A percentile compares a stretch with the other conserved stretches of the same genome.
Conservation (phyloP, 2,888 invertebrate species). For the Blastobasis lacticolella region DNA sequence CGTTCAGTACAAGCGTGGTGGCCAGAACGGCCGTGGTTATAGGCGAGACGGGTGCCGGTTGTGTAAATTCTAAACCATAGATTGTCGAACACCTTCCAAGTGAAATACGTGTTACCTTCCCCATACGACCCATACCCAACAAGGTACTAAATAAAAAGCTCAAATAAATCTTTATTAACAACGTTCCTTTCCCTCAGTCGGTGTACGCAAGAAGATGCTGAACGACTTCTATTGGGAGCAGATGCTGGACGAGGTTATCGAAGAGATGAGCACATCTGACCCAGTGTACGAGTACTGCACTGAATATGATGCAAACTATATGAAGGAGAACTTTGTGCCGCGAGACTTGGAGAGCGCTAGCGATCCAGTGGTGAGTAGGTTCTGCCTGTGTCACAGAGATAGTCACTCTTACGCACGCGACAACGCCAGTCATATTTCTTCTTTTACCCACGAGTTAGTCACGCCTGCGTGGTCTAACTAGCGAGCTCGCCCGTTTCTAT, state of each 20-base stretch:
- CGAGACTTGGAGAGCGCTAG: slow-evolving; percentile 48
- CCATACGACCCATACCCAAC: neutral
- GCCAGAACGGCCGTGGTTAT: too few relatives aligned
- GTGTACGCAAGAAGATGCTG: slow-evolving; percentile 57
- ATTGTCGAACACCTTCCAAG: too few relatives aligned
- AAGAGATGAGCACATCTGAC: slow-evolving; percentile 50
- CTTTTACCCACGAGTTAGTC: too few relatives aligned
- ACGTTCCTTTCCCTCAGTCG: slow-evolving; percentile 11
- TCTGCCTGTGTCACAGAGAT: too few relatives aligned
- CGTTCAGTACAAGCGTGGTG: too few relatives aligned
- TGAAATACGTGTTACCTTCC: too few relatives aligned
- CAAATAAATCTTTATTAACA: neutral
- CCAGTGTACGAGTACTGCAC: slow-evolving; percentile 54
- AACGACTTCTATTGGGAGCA: slow-evolving; percentile 67
- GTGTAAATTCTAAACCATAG: too few relatives aligned
- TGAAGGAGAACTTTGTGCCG: slow-evolving; percentile 52
- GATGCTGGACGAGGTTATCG: slow-evolving; percentile 65
- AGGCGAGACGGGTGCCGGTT: too few relatives aligned
- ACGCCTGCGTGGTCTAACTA: too few relatives aligned
- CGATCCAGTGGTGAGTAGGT: slow-evolving; percentile 19
- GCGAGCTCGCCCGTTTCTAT: too few relatives aligned
- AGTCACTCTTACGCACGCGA: too few relatives aligned
- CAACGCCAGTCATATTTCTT: too few relatives aligned
- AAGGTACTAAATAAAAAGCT: neutral
- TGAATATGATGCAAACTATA: slow-evolving; percentile 57